Evolutionary conservation across 2,888 invertebrate species (phyloP).

Genomic region (Ischnura elegans): DNA sequence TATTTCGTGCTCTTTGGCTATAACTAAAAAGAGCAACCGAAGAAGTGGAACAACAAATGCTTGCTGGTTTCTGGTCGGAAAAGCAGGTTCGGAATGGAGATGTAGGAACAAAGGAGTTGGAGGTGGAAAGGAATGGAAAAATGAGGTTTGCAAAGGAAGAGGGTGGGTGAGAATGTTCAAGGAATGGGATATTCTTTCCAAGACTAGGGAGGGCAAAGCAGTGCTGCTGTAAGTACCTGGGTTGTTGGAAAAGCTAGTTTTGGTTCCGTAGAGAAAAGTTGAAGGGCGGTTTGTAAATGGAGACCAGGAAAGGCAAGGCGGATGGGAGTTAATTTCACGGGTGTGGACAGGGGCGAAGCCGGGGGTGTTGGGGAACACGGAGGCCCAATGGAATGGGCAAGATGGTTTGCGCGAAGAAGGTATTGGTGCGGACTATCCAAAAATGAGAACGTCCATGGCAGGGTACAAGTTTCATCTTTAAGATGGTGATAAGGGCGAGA

Average conservation of each 20-base stretch:
- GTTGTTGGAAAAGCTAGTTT: not conserved
- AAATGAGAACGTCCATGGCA: not conserved
- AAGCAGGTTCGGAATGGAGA: too few species aligned
- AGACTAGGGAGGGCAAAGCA: not conserved
- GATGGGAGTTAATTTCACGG: conserved; percentile 29
- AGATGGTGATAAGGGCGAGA: conserved; percentile 11
- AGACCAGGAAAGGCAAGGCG: not conserved
- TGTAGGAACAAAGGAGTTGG: not conserved
- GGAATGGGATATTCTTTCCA: conserved; percentile 2
- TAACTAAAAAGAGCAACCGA: too few species aligned
- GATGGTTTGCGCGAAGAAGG: not conserved
- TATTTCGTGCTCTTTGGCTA: too few species aligned
- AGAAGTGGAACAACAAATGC: too few species aligned
- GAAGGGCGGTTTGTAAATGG: conserved; percentile 4
- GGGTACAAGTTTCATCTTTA: not conserved
- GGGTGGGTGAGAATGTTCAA: not conserved
- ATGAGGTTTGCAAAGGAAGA: not conserved
- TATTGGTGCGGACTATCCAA: not conserved
- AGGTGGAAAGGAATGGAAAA: not conserved
- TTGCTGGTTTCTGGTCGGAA: too few species aligned
- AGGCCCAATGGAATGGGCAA: too few species aligned
- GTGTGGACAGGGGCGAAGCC: not conserved
- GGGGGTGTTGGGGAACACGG: not conserved
- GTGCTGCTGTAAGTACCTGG: conserved; percentile 19
- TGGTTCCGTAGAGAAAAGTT: not conserved